Conservation (phyloP, 2,797 vertebrate genomes). For the Mionectes olivaceus region DNA sequence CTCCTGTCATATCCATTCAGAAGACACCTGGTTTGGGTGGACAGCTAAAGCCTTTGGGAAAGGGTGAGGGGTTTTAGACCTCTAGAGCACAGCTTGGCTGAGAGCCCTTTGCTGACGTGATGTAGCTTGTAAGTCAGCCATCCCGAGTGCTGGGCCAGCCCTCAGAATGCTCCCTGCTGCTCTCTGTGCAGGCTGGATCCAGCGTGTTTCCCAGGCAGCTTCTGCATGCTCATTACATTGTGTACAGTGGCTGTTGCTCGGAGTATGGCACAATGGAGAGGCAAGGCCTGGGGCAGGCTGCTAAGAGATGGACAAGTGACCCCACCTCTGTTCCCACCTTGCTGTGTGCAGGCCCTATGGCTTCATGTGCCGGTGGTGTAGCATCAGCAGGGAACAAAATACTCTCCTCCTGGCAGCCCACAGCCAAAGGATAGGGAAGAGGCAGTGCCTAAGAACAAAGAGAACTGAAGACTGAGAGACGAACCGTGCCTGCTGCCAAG, state of each 20-base stretch:
- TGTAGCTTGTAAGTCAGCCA: background rate
- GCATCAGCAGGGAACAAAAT: background rate
- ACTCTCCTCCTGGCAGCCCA: background rate
- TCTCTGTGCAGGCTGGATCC: background rate
- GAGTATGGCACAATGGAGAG: background rate
- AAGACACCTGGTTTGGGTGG: background rate
- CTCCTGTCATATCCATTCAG: accelerated
- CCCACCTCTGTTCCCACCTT: accelerated
- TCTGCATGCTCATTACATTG: accelerated
- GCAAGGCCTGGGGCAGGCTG: background rate
- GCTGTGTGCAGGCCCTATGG: background rate
- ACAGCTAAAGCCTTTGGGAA: background rate
- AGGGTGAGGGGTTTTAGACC: background rate
- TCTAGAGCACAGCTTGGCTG: accelerated
- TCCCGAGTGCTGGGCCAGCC: background rate
- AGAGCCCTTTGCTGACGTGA: accelerated
- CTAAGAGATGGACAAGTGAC: accelerated
- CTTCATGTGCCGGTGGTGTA: accelerated
- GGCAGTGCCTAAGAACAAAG: background rate
- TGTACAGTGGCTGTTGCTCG: accelerated
- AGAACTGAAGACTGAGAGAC: background rate
- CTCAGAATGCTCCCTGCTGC: background rate
- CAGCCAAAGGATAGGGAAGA: background rate
- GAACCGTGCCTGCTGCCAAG: background rate
- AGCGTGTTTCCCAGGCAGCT: background rate